Evolutionary conservation across 2,888 invertebrate species (phyloP).

Genomic region (Cordilura impudica): DNA sequence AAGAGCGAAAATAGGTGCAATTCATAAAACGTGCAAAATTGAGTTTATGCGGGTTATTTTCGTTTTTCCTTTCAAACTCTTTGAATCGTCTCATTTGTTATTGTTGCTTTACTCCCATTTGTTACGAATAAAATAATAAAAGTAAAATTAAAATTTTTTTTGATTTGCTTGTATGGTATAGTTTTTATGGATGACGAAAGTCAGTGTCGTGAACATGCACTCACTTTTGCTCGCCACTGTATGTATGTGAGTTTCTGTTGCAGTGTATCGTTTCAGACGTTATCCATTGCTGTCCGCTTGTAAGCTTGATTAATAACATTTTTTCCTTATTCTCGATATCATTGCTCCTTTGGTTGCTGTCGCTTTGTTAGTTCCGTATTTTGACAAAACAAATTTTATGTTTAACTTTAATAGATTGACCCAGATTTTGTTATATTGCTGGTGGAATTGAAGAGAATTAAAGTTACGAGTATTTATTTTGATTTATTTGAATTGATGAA

Average conservation of each 20-base stretch:
- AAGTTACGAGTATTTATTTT: slow-evolving; percentile 34
- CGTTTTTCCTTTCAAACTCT: too few relatives aligned
- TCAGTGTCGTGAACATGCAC: too few relatives aligned
- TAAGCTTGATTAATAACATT: slow-evolving; percentile 61
- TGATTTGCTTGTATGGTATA: too few relatives aligned
- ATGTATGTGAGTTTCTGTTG: slow-evolving; percentile 22
- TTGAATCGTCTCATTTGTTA: too few relatives aligned
- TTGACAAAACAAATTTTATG: slow-evolving; percentile 41
- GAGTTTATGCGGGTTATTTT: too few relatives aligned
- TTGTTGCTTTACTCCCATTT: too few relatives aligned
- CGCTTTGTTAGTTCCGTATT: slow-evolving; percentile 27
- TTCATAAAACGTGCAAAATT: too few relatives aligned
- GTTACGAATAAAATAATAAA: too few relatives aligned
- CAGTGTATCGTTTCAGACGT: slow-evolving; percentile 25
- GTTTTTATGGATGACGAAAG: too few relatives aligned
- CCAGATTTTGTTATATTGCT: slow-evolving; percentile 22
- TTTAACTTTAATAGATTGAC: slow-evolving; percentile 58
- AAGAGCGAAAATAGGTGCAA: too few relatives aligned
- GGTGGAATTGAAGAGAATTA: not conserved
- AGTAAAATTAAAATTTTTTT: too few relatives aligned
- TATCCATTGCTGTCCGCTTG: slow-evolving; percentile 3
- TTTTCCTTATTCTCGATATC: slow-evolving; percentile 23
- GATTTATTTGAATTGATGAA: slow-evolving; percentile 29
- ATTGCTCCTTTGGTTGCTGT: slow-evolving; percentile 9
- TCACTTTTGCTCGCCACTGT: too few relatives aligned